Conservation (phyloP, 2,113 vertebrate species). For the Pelobates fuscus region DNA sequence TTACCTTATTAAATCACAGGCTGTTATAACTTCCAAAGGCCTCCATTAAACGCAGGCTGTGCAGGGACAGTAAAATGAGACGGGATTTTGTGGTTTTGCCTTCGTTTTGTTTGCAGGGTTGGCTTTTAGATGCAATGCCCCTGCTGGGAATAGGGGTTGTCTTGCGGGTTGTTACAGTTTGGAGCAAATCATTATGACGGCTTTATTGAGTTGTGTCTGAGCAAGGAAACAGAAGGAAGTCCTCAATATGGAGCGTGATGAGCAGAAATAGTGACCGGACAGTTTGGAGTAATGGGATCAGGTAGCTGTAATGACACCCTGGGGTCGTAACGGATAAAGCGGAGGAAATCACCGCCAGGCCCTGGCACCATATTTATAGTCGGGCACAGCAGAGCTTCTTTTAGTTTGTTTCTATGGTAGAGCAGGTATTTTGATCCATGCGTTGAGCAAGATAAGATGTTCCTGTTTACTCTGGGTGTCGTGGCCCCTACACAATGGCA, state of each 20-base stretch:
- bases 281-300: neutral
- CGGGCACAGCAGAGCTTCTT: no score
- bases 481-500: no score
- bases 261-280: neutral
- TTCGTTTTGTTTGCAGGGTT: neutral
- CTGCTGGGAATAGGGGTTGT: constrained; percentile 14
- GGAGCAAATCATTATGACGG: constrained; percentile 22
- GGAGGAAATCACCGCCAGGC: no score
- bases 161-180: neutral
- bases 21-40: neutral
- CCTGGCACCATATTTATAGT: no score
- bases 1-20: constrained; percentile 31
- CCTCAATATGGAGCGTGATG: neutral
- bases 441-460: no score
- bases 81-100: neutral
- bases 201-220: neutral
- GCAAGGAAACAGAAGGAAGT: neutral
- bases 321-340: no score
- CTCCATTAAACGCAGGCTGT: neutral
- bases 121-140: neutral
- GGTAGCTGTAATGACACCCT: no score
- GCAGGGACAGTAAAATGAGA: neutral
- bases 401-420: no score
- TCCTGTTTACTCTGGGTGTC: no score
- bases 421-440: no score